Conservation (phyloP, 2,797 vertebrate genomes). For the Sebastes reedi region DNA sequence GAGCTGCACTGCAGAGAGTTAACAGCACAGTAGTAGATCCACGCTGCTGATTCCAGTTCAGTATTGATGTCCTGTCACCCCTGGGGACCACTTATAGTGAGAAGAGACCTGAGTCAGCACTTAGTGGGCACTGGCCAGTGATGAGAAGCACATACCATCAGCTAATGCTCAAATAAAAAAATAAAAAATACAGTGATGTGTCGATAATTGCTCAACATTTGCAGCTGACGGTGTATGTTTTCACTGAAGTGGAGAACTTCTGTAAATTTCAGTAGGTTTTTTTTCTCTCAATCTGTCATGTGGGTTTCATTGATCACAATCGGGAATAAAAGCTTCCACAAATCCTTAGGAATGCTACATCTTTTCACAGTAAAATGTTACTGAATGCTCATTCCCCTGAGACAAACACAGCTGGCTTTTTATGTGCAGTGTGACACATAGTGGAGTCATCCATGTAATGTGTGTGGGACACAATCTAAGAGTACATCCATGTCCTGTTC, state of each 20-base stretch:
- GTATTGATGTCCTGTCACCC: slow-evolving; percentile 77
- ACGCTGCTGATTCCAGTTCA: slow-evolving; percentile 70
- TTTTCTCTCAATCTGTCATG: neutral
- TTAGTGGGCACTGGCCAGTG: slow-evolving; percentile 47
- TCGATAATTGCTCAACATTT: neutral
- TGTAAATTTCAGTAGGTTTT: neutral
- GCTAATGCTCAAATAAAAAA: slow-evolving; percentile 30
- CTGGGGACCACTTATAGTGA: slow-evolving; percentile 62
- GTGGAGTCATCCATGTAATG: neutral
- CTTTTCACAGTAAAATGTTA: neutral
- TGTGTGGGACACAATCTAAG: neutral
- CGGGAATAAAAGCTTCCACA: neutral
- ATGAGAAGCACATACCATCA: slow-evolving; percentile 58
- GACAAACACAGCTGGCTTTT: neutral
- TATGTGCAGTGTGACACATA: slow-evolving; percentile 7
- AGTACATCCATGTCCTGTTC: neutral
- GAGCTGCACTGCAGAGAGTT: slow-evolving; percentile 53
- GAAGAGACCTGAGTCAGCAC: slow-evolving; percentile 73
- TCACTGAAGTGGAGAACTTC: neutral
- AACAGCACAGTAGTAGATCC: slow-evolving; percentile 52
- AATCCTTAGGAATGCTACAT: neutral
- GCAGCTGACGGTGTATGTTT: neutral
- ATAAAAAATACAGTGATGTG: neutral
- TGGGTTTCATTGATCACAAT: neutral
- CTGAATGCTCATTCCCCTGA: neutral